Evolutionary conservation across 2,797 vertebrate species (phyloP), one percentile per base, ranked within the genome.

Genomic region (Enteromius argenteus): DNA sequence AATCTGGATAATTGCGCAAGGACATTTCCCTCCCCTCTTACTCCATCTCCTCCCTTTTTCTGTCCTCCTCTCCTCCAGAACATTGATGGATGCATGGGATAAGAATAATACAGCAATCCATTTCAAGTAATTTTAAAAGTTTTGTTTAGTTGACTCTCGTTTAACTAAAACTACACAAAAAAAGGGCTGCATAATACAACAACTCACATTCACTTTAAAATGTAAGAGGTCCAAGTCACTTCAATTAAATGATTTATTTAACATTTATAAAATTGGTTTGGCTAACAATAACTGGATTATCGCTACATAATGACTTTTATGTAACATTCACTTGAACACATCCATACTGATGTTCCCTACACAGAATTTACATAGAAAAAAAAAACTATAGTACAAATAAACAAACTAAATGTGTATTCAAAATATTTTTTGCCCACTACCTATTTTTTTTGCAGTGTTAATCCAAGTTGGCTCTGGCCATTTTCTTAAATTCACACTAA

Each of bases 1-100:
- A 81, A 51, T 21, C 30, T 0, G 37, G 71, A 71, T 53, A 46
- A 39, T 44, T 67, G 53, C 37, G 13, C 19, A 84, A 56, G 32
- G 78, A 80, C 75, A 84, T 72, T 44, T 71, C 86, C 72, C 53
- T 51, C 74, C 83, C 76, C 64, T 62, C 10, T 85, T 19, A 15
- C 69, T 53, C 64, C 37, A 78, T 78, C 74, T 60, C 78, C 79
- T 74, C 85, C 84, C 83, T 72, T 85, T 79, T 66, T 67, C 60
- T 60, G 10, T 39, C 56, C 62, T 39, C 62, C 81, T 27, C 39
- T 66, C 17, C 6, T 23, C n/a, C 5, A 23, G 68, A 67, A 51
- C 51, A n/a, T 3, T 9, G 23, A 49, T 30, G 77, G 35, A 66
- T 1, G 58, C 37, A 39, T 19, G 72, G 15, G 14, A 76, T 35